Conservation (phyloP, 2,888 invertebrate species). For the Hoplodrina ambigua region DNA sequence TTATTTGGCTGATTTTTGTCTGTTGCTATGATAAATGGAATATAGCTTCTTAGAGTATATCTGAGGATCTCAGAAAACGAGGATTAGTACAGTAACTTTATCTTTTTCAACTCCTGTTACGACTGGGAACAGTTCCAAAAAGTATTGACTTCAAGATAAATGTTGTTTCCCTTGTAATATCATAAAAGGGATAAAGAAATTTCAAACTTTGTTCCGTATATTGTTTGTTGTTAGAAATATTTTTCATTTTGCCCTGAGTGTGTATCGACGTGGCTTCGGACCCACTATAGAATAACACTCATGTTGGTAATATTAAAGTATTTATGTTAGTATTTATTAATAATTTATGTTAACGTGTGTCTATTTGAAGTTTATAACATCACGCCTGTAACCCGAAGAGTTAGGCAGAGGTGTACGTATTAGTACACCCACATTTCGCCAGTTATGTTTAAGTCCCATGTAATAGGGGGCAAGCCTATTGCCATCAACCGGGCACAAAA, state of each 20-base stretch:
- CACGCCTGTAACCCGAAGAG: too few relatives aligned
- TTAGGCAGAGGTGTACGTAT: too few relatives aligned
- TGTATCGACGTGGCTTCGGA: conserved; percentile 20
- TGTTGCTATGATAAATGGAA: too few relatives aligned
- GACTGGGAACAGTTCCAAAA: conserved; percentile 58
- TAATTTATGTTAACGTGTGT: conserved; percentile 4
- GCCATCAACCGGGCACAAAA: too few relatives aligned
- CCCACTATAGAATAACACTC: conserved; percentile 16
- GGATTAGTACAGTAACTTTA: neutral
- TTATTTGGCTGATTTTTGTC: too few relatives aligned
- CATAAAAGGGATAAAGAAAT: conserved; percentile 56
- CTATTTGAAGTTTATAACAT: neutral
- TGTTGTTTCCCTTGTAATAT: conserved; percentile 57
- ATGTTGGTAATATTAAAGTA: conserved; percentile 19
- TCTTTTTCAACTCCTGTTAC: neutral
- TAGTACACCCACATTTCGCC: too few relatives aligned
- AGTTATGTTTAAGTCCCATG: too few relatives aligned
- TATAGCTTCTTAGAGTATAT: neutral
- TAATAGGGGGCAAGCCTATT: too few relatives aligned
- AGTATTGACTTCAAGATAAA: conserved; percentile 59
- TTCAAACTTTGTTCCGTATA: conserved; percentile 37
- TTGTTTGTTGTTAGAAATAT: conserved; percentile 33
- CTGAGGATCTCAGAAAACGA: neutral
- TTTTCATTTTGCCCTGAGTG: conserved; percentile 42
- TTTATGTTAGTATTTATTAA: conserved; percentile 25